Percentiles rank a stretch among this genome's conserved stretches.
phyloP scores from a whole-genome alignment of 2,888 invertebrate genomes.

The Gerris lacustris region DNA sequence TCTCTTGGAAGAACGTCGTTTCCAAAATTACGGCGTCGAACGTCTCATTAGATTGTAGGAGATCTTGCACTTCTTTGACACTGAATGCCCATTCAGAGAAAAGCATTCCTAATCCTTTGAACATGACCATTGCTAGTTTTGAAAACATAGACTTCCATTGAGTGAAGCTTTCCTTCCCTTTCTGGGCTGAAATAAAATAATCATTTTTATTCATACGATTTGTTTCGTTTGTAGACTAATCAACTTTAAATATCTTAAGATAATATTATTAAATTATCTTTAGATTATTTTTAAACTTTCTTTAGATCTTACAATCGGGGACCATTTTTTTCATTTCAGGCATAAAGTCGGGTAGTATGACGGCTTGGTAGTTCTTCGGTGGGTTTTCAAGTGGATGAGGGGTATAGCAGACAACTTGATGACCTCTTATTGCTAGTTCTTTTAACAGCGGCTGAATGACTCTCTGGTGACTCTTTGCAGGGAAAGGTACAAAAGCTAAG shows the following conservation, averaged over 20 bases:
- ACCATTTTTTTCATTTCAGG: background rate
- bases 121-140: background rate
- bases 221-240: too few species aligned
- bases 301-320: background rate
- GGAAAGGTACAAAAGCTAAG: constrained; percentile 19
- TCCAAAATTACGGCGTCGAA: background rate
- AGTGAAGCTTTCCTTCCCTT: too few species aligned
- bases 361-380: background rate
- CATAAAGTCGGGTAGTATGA: background rate
- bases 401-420: constrained; percentile 17
- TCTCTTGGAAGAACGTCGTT: constrained; percentile 6
- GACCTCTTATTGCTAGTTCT: constrained; percentile 16
- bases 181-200: too few species aligned
- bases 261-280: too few species aligned
- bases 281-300: too few species aligned
- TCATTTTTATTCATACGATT: too few species aligned
- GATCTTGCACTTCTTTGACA: background rate
- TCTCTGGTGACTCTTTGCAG: constrained; percentile 20
- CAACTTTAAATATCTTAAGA: too few species aligned
- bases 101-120: background rate
- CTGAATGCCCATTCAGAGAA: background rate
- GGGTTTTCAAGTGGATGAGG: constrained; percentile 1
- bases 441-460: constrained; percentile 15
- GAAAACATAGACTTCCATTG: too few species aligned
- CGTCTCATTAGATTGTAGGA: background rate